These are phyloP conservation scores for Radopholus similis DNA, from an alignment of 1,140 invertebrate genomes.

Conservation along the genomic window DNA sequence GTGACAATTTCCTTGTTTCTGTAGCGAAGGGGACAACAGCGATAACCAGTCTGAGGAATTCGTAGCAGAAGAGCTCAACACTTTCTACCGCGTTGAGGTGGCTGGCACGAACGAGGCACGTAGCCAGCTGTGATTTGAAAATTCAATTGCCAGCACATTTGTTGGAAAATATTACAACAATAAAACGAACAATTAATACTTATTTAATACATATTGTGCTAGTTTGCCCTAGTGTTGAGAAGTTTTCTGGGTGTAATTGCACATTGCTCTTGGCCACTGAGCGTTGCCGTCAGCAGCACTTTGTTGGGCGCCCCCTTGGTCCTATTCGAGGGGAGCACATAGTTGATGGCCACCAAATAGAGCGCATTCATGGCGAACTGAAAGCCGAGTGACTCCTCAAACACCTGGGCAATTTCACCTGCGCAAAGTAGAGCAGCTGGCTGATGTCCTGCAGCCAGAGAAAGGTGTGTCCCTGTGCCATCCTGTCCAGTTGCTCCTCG, in stretches of 20 bases:
- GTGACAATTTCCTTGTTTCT: no score
- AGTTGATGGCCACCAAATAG: slow-evolving; percentile 53
- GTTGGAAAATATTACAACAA: no score
- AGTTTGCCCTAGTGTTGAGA: no score
- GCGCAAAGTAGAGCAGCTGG: slow-evolving; percentile 53
- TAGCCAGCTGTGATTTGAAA: no score
- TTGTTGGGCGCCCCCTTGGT: background rate
- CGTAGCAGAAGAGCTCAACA: no score
- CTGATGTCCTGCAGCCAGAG: slow-evolving; percentile 42
- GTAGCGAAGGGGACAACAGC: no score
- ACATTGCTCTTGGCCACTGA: background rate
- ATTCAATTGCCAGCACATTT: no score
- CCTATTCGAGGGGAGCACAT: slow-evolving; percentile 12
- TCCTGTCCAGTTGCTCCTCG: slow-evolving; percentile 29
- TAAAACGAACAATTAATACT: no score
- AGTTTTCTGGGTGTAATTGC: background rate
- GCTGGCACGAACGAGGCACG: no score
- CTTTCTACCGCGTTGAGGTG: no score
- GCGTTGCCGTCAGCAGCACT: background rate
- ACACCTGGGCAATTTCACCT: slow-evolving; percentile 25
- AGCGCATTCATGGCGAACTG: slow-evolving; percentile 55
- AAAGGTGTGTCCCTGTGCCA: slow-evolving; percentile 22
- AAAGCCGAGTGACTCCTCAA: slow-evolving; percentile 8
- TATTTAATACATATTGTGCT: no score
- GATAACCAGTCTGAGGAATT: no score